Base-by-base conservation (phyloP, 2,113 vertebrate species). In the Forbesichthys agassizii region DNA sequence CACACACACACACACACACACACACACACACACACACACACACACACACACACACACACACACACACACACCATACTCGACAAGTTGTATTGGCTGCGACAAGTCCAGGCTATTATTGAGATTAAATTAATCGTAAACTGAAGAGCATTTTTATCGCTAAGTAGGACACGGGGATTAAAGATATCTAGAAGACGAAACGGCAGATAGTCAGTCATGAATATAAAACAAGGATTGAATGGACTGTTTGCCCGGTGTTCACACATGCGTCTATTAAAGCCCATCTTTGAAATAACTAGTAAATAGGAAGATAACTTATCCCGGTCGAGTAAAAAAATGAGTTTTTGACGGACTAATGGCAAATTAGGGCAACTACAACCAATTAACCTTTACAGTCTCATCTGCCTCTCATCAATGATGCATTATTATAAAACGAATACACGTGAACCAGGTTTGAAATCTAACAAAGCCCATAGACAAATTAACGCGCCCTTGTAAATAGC, bases 91-190 rank as follows among this genome's bases (percentile, higher is more conserved):
- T 94, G 91, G 92, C 91, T 90, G 69, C 61, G 80, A 89, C 76
- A 73, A 91, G 85, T 90, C 78, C 18, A 71, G 77, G 83, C 90
- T 79, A 85, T 93, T 93, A 94, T 95, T 92, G 91, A 92, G 91
- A 93, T 92, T 93, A 94, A 95, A 95, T 94, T 89, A 93, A 93
- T 93, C 88, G 85, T 92, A 93, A 94, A 92, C 86, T 92, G 90
- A 90, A 93, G 89, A 88, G 92, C 81, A 71, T 81, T 88, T 89
- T 90, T 90, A 92, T 93, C 92, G 83, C 92, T 91, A 81, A 82
- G 64, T 78, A 88, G 81, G 83, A 86, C 80, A 87, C 33, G 66
- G 68, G 82, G 84, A 90, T 81, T 71, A 85, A 81, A 57, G 75
- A 61, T 76, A 10, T 86, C 73, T 82, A 74, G 86, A 82, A 90